Percentiles rank a stretch among this genome's conserved stretches.
Conservation (phyloP, 1,140 invertebrate genomes). For the Drosophila auraria region DNA sequence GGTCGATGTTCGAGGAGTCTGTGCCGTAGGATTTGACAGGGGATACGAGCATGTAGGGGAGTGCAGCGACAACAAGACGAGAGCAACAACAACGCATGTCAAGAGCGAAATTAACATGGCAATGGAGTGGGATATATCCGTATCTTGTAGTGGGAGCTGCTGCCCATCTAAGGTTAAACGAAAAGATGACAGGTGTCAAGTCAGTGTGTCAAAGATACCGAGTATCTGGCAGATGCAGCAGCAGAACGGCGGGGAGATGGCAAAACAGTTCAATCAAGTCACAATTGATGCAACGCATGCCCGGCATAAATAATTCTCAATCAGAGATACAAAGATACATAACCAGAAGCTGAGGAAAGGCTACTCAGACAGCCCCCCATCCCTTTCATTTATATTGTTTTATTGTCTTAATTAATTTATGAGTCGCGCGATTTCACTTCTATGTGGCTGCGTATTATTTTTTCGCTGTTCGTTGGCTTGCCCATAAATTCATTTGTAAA, state of each 20-base stretch:
- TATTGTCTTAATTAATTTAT: slow-evolving; percentile 74
- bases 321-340: slow-evolving; percentile 20
- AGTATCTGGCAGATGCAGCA: slow-evolving; percentile 34
- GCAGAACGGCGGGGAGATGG: not conserved
- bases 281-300: slow-evolving; percentile 29
- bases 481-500: slow-evolving; percentile 80
- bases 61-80: slow-evolving; percentile 46
- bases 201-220: slow-evolving; percentile 56
- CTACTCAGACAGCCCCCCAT: slow-evolving; percentile 4
- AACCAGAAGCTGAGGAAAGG: slow-evolving; percentile 4
- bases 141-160: not conserved
- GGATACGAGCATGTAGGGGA: not conserved
- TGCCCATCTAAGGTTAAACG: slow-evolving; percentile 58
- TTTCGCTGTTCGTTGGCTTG: slow-evolving; percentile 26
- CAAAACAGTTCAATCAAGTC: slow-evolving; percentile 31
- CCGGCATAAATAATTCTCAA: slow-evolving; percentile 28
- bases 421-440: slow-evolving; percentile 69
- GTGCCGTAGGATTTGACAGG: slow-evolving; percentile 53
- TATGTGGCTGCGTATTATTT: slow-evolving; percentile 27
- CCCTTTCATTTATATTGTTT: slow-evolving; percentile 62
- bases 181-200: slow-evolving; percentile 82
- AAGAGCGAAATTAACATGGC: slow-evolving; percentile 66
- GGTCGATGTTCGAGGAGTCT: slow-evolving; percentile 44
- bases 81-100: slow-evolving; percentile 44
- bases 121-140: not conserved